Percentiles rank a stretch among this genome's conserved stretches.
Evolutionary conservation across 2,113 vertebrate genomes (phyloP).

Genomic region (Panurus biarmicus): DNA sequence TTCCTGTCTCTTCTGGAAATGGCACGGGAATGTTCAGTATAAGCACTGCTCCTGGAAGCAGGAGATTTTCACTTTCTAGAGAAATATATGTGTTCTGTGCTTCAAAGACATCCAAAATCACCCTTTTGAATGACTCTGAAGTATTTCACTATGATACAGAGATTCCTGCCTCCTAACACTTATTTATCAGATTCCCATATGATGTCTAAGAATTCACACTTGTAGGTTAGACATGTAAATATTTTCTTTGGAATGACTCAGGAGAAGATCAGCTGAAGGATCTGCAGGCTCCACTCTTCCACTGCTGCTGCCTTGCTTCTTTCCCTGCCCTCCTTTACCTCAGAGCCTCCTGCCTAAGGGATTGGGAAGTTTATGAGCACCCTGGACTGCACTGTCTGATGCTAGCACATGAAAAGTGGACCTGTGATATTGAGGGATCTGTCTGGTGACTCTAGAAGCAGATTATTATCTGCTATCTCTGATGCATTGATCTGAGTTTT

Average conservation of each 20-base stretch:
- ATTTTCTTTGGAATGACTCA: background rate
- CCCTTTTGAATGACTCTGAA: background rate
- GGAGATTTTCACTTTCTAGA: background rate
- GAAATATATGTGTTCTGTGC: background rate
- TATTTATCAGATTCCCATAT: background rate
- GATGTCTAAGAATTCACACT: background rate
- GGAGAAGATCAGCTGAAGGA: background rate
- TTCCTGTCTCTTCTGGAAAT: background rate
- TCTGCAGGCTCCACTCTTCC: background rate
- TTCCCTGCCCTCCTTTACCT: background rate
- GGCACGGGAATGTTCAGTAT: background rate
- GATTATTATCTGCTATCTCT: background rate
- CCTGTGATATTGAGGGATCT: background rate
- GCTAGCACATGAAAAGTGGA: background rate
- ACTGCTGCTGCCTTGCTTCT: background rate
- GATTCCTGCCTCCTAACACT: background rate
- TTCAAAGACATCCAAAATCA: background rate
- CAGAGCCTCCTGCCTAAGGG: background rate
- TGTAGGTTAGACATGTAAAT: background rate
- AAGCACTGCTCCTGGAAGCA: background rate
- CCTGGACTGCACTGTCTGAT: background rate
- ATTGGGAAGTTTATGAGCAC: background rate
- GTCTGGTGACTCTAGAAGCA: background rate
- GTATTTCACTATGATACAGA: background rate
- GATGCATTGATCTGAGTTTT: background rate